phyloP scores from a whole-genome alignment of 2,888 invertebrate species.

The Sinopyrophorus schimmeli region DNA sequence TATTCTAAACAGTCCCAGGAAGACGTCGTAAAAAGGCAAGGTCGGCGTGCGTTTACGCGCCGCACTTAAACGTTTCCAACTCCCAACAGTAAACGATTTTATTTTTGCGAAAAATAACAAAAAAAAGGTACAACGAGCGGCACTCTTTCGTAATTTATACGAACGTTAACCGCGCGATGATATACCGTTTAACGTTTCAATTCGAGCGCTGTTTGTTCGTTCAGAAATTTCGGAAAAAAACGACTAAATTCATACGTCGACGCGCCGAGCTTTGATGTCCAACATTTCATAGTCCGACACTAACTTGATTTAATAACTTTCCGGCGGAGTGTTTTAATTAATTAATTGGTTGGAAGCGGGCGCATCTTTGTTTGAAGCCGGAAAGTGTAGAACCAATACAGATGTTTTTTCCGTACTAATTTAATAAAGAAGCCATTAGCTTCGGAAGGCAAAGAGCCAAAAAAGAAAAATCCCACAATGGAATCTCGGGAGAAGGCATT shows the following conservation, averaged over 20 bases:
- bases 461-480: background rate
- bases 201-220: no score
- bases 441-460: background rate
- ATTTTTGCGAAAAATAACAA: no score
- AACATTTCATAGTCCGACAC: constrained; percentile 20
- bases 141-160: no score
- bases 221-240: no score
- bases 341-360: constrained; percentile 27
- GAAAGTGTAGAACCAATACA: constrained; percentile 14
- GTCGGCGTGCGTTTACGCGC: no score
- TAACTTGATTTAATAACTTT: constrained; percentile 27
- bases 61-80: no score
- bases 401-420: constrained; percentile 14
- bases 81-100: no score
- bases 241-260: constrained; percentile 6
- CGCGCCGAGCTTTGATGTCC: constrained; percentile 20
- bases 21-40: no score
- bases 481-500: background rate
- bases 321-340: constrained; percentile 28
- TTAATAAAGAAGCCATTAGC: constrained; percentile 12
- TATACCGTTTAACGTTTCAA: no score
- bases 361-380: constrained; percentile 19
- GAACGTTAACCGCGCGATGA: no score
- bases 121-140: no score
- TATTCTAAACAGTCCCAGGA: no score